A percentile compares a stretch with the other conserved stretches of the same genome.
phyloP scores from a whole-genome alignment of 2,888 invertebrate species.

The Apamea anceps region DNA sequence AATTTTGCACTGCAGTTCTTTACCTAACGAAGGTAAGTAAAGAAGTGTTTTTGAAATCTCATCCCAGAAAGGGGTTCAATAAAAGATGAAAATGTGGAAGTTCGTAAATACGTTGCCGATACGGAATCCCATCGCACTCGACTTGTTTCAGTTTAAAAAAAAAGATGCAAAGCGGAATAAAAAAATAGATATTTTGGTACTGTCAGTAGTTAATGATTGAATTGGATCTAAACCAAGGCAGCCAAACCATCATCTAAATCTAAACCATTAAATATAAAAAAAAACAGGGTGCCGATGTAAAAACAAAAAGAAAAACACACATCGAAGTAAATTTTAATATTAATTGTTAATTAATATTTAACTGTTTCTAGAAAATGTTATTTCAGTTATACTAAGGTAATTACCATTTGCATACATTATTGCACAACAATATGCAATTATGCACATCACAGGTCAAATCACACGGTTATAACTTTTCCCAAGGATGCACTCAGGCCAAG shows the following conservation, averaged over 20 bases:
- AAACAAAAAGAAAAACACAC: no score
- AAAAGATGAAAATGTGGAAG: background rate
- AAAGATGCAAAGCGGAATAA: background rate
- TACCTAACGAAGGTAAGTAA: background rate
- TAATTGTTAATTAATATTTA: background rate
- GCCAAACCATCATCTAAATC: no score
- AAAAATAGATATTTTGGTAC: background rate
- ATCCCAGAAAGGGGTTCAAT: background rate
- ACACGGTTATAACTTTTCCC: background rate
- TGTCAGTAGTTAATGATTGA: background rate
- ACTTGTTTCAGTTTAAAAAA: background rate
- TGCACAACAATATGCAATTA: conserved; percentile 24
- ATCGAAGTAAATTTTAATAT: no score
- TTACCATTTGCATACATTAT: conserved; percentile 1
- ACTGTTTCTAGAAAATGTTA: background rate
- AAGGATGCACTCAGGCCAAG: conserved; percentile 48
- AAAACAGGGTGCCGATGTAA: no score
- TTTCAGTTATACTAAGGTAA: background rate
- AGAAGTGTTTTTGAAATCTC: background rate
- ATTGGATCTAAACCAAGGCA: background rate
- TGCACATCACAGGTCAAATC: background rate
- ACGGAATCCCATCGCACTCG: background rate
- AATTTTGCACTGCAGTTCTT: background rate
- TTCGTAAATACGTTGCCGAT: background rate
- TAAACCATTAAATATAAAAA: no score